Conservation (phyloP, 2,797 vertebrate species). For the Coendou prehensilis region DNA sequence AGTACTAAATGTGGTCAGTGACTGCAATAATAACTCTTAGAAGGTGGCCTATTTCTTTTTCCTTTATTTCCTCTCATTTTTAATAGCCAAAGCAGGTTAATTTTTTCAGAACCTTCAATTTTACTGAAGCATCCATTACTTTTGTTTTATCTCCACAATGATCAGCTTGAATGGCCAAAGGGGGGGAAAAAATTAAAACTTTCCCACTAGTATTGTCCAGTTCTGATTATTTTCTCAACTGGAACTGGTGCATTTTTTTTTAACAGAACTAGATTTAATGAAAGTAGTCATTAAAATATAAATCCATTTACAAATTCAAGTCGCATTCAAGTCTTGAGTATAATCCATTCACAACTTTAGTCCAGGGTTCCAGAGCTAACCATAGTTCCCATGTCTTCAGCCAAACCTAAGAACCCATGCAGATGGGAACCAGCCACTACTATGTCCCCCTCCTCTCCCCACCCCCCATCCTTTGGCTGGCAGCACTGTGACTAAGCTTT, state of each 20-base stretch:
- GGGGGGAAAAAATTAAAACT: background rate
- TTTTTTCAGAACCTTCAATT: slow-evolving; percentile 31
- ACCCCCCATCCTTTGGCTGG: background rate
- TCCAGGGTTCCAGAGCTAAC: background rate
- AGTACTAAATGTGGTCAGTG: background rate
- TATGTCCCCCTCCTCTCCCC: background rate
- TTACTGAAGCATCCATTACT: background rate
- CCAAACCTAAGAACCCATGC: background rate
- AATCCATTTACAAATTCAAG: slow-evolving; percentile 21
- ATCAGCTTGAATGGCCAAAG: background rate
- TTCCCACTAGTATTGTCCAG: background rate
- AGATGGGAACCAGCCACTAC: background rate
- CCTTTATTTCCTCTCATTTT: slow-evolving; percentile 26
- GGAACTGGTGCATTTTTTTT: background rate
- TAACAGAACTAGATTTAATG: slow-evolving; percentile 51
- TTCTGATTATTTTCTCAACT: slow-evolving; percentile 22
- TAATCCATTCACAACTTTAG: background rate
- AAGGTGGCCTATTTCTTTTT: background rate
- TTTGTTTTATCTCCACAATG: background rate
- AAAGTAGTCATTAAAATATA: slow-evolving; percentile 39
- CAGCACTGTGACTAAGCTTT: background rate
- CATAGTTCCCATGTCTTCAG: background rate
- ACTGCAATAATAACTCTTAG: background rate
- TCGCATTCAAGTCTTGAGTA: background rate
- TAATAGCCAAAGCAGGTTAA: background rate